These are phyloP conservation scores for Psophia crepitans DNA, from an alignment of 2,113 vertebrate species.

Conservation along the genomic window DNA sequence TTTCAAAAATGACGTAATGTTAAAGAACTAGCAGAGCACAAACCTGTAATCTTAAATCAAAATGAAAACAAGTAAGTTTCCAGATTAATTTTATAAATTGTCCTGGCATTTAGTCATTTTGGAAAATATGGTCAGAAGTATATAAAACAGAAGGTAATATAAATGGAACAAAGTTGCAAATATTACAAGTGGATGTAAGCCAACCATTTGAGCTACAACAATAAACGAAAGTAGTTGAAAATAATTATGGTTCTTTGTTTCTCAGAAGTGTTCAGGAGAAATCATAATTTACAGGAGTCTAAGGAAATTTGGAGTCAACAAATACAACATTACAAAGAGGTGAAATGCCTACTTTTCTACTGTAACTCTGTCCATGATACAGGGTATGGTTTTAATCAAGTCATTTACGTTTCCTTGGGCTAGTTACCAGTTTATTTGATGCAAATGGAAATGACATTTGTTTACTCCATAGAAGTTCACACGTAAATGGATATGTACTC, in stretches of 20 bases:
- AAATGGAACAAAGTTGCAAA: background rate
- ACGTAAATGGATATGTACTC: background rate
- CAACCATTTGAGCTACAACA: background rate
- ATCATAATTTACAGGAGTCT: background rate
- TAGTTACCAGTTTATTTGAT: background rate
- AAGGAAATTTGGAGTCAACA: background rate
- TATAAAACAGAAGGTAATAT: background rate
- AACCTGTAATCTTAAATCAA: background rate
- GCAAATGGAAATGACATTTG: background rate
- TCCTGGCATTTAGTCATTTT: background rate
- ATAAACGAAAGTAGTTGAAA: background rate
- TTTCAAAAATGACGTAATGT: background rate
- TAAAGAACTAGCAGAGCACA: background rate
- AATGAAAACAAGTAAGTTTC: background rate
- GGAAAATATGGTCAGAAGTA: background rate
- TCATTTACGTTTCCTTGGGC: background rate
- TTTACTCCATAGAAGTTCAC: background rate
- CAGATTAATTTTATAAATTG: background rate
- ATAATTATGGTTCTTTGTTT: background rate
- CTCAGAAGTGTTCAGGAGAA: background rate
- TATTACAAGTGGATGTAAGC: background rate
- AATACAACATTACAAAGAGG: background rate
- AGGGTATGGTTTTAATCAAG: background rate
- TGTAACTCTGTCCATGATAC: background rate
- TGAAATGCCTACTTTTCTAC: background rate